Conservation (phyloP, 2,888 invertebrate species). For the Listrodromus nycthemerus region DNA sequence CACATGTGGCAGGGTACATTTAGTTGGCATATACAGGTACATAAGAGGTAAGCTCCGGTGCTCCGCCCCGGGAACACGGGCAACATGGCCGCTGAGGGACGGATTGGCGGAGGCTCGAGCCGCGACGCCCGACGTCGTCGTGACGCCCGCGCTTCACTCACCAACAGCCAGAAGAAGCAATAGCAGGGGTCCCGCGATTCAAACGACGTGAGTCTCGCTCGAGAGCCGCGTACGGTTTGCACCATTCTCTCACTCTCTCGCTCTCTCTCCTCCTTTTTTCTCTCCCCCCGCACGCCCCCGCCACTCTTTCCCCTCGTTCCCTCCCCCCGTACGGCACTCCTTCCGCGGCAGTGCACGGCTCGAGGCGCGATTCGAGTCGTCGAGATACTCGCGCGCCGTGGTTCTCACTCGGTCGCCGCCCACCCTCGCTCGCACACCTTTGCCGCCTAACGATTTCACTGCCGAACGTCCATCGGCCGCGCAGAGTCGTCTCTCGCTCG, state of each 20-base stretch:
- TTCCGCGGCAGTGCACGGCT: constrained; percentile 47
- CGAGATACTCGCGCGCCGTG: constrained; percentile 31
- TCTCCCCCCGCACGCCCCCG: background rate
- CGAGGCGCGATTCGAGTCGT: constrained; percentile 60
- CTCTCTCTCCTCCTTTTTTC: background rate
- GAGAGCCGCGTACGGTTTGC: constrained; percentile 11
- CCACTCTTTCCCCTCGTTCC: constrained; percentile 9
- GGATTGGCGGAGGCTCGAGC: constrained; percentile 87
- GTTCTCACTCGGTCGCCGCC: constrained; percentile 77
- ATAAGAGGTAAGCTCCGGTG: constrained; percentile 82
- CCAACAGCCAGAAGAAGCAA: constrained; percentile 45
- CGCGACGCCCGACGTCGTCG: constrained; percentile 81
- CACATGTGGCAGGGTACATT: constrained; percentile 21
- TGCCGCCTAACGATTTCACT: constrained; percentile 31
- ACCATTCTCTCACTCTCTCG: constrained; percentile 4
- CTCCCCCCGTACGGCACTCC: constrained; percentile 35
- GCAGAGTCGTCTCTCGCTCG: constrained; percentile 18
- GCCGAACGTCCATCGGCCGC: background rate
- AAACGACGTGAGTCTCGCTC: constrained; percentile 42
- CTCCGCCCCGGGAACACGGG: constrained; percentile 87
- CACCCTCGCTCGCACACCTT: constrained; percentile 74
- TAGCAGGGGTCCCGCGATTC: constrained; percentile 57
- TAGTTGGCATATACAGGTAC: constrained; percentile 37
- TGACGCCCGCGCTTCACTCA: constrained; percentile 84
- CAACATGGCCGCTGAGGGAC: constrained; percentile 88